Evolutionary conservation across 64 coral and sea anemone genomes (phyloP).

Genomic region (Montipora cactus): DNA sequence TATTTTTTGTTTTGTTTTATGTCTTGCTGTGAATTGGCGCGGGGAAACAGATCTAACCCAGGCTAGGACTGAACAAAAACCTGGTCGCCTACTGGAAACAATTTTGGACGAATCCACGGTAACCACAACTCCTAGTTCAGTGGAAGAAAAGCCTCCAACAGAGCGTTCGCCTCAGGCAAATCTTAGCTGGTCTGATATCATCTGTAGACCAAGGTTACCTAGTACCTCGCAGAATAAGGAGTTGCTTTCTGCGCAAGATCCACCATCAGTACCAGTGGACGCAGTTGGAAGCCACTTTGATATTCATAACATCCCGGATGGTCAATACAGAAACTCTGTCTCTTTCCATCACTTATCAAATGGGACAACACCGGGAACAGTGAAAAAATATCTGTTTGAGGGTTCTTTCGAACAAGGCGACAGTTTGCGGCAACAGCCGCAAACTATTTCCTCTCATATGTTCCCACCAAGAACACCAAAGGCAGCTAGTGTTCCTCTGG

Average conservation of each 20-base stretch:
- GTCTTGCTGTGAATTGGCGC: background rate
- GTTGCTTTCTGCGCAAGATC: background rate
- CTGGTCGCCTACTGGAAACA: constrained; percentile 52
- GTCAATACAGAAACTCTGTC: background rate
- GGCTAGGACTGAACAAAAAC: background rate
- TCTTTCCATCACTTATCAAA: background rate
- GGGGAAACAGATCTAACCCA: background rate
- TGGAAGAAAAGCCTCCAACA: background rate
- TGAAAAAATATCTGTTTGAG: constrained; percentile 23
- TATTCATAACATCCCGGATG: background rate
- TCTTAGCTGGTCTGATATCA: background rate
- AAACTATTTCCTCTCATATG: background rate
- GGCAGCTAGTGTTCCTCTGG: background rate
- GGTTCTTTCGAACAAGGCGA: background rate
- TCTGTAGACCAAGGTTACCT: background rate
- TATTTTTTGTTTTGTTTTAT: background rate
- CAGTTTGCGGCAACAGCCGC: background rate
- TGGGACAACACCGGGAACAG: background rate
- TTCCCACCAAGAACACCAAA: background rate
- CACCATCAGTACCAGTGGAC: background rate
- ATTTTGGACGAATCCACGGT: constrained; percentile 23
- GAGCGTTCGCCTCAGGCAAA: background rate
- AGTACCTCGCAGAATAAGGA: background rate
- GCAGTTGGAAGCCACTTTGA: background rate
- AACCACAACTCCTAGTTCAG: background rate